Evolutionary conservation across 2,113 vertebrate genomes (phyloP).

Genomic region (Crypturellus undulatus): DNA sequence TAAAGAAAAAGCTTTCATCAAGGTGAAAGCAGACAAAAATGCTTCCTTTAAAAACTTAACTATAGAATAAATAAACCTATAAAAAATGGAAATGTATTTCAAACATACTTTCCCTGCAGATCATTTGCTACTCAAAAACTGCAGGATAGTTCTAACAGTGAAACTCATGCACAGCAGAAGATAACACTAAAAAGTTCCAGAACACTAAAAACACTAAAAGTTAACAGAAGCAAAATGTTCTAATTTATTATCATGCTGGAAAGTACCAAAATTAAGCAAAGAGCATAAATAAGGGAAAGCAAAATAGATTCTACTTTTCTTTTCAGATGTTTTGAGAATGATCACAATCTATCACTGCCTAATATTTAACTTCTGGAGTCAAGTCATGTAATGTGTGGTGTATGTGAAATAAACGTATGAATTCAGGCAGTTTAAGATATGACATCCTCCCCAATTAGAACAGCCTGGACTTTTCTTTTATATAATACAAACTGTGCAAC

Average conservation of each 20-base stretch:
- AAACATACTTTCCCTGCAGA: background rate
- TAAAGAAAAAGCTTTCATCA: background rate
- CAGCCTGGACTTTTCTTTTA: background rate
- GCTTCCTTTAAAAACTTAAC: background rate
- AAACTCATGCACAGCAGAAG: background rate
- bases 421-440: background rate
- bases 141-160: background rate
- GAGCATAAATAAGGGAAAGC: background rate
- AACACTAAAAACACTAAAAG: background rate
- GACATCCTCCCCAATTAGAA: background rate
- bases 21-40: background rate
- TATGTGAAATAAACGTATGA: background rate
- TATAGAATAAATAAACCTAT: background rate
- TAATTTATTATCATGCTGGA: background rate
- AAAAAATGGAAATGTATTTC: background rate
- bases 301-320: background rate
- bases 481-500: background rate
- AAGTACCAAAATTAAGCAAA: background rate
- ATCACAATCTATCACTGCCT: background rate
- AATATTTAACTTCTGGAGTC: background rate
- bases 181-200: background rate
- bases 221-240: background rate
- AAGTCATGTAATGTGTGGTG: background rate
- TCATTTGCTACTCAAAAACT: background rate
- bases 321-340: background rate